phyloP scores from a whole-genome alignment of 2,888 invertebrate species.

The Seira musarum region DNA sequence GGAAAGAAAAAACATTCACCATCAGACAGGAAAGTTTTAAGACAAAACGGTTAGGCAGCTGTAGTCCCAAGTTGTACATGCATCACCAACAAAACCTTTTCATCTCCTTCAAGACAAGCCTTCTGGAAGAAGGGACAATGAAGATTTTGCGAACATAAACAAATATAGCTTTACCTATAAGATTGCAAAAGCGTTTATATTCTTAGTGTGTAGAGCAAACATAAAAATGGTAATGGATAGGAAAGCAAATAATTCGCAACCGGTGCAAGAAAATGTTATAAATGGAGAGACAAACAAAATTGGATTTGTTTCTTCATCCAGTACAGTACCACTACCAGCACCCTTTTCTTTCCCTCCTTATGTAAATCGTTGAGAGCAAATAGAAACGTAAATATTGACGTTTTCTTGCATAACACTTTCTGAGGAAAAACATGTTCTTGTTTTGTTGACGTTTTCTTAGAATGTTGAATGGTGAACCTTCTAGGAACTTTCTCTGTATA shows the following conservation, averaged over 20 bases:
- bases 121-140: no score
- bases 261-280: conserved; percentile 12
- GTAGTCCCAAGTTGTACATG: background rate
- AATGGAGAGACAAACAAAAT: conserved; percentile 4
- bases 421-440: no score
- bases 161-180: background rate
- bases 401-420: conserved; percentile 14
- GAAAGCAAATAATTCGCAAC: conserved; percentile 17
- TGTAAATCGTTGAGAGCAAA: conserved; percentile 11
- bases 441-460: background rate
- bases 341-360: no score
- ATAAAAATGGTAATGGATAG: conserved; percentile 13
- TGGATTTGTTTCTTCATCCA: background rate
- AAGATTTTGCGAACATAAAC: background rate
- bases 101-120: background rate
- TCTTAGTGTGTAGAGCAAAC: no score
- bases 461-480: background rate
- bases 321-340: no score
- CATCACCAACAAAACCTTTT: background rate
- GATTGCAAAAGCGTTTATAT: no score
- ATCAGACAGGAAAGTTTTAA: background rate
- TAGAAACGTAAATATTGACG: conserved; percentile 15
- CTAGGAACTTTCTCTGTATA: background rate
- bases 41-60: background rate
- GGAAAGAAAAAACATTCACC: no score